phyloP scores from a whole-genome alignment of 2,113 vertebrate genomes.

The Etheostoma spectabile region DNA sequence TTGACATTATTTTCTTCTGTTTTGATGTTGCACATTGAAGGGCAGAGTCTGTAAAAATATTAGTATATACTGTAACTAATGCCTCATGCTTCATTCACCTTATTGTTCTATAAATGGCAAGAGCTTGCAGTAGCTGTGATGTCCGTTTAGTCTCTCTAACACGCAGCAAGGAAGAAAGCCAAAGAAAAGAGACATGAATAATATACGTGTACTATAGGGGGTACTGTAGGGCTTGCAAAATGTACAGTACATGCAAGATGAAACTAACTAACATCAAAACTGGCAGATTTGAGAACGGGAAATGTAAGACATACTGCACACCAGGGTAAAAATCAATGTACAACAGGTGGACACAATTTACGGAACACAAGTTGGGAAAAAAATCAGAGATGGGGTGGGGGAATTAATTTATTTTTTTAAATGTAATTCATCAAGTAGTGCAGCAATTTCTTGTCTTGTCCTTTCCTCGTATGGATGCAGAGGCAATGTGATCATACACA shows the following conservation, averaged over 20 bases:
- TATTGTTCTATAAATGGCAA: neutral
- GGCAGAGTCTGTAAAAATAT: constrained; percentile 9
- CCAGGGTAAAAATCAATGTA: no score
- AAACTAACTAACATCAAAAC: no score
- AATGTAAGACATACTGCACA: no score
- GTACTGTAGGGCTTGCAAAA: no score
- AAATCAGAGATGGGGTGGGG: no score
- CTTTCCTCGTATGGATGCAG: neutral
- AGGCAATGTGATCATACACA: neutral
- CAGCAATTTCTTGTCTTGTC: neutral
- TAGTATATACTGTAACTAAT: neutral
- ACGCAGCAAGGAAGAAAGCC: constrained; percentile 6
- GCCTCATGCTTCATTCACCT: neutral
- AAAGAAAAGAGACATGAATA: constrained; percentile 22
- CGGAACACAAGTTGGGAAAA: no score
- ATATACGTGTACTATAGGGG: no score
- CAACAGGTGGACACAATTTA: no score
- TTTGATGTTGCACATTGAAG: constrained; percentile 16
- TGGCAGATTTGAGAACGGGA: no score
- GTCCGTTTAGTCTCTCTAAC: constrained; percentile 22
- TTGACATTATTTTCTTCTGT: neutral
- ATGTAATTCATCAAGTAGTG: neutral
- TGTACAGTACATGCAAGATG: no score
- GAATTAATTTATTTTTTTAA: no score
- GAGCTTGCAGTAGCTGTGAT: neutral